Conservation (phyloP, 2,797 vertebrate species). For the Sphaeramia orbicularis region DNA sequence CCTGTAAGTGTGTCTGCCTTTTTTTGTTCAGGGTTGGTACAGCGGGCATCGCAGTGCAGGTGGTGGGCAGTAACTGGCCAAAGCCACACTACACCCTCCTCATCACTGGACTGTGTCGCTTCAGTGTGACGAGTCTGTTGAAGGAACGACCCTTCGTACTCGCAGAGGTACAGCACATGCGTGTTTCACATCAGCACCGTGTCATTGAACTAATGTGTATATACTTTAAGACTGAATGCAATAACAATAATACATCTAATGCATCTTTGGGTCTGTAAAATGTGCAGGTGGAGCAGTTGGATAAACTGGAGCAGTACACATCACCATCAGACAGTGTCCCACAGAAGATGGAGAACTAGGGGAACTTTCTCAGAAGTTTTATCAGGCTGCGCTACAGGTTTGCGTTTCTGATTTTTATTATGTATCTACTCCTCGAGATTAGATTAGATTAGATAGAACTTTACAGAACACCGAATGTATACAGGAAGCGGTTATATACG, state of each 20-base stretch:
- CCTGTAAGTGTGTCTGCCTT: neutral
- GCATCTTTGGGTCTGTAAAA: neutral
- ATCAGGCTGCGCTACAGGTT: slow-evolving; percentile 94
- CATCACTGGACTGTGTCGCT: slow-evolving; percentile 95
- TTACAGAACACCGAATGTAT: too few species aligned
- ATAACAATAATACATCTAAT: too few species aligned
- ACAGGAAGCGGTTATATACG: too few species aligned
- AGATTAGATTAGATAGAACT: too few species aligned
- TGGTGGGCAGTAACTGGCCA: slow-evolving; percentile 99
- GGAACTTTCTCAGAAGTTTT: slow-evolving; percentile 92
- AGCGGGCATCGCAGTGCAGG: slow-evolving; percentile 93
- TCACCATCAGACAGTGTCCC: slow-evolving; percentile 35
- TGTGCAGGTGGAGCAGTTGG: slow-evolving; percentile 91
- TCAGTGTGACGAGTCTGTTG: slow-evolving; percentile 89
- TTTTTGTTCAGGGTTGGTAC: slow-evolving; percentile 89
- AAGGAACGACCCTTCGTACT: slow-evolving; percentile 93
- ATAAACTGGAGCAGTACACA: slow-evolving; percentile 92
- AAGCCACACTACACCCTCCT: slow-evolving; percentile 96
- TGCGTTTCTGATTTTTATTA: slow-evolving; percentile 33
- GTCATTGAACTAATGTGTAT: neutral
- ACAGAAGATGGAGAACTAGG: slow-evolving; percentile 88
- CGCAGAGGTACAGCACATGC: slow-evolving; percentile 80
- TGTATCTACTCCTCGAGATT: too few species aligned
- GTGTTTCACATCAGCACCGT: neutral
- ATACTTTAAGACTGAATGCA: too few species aligned